Evolutionary conservation across 2,797 vertebrate genomes (phyloP), one percentile per base, ranked within the genome.

Genomic region (Odontamblyopus rebecca): DNA sequence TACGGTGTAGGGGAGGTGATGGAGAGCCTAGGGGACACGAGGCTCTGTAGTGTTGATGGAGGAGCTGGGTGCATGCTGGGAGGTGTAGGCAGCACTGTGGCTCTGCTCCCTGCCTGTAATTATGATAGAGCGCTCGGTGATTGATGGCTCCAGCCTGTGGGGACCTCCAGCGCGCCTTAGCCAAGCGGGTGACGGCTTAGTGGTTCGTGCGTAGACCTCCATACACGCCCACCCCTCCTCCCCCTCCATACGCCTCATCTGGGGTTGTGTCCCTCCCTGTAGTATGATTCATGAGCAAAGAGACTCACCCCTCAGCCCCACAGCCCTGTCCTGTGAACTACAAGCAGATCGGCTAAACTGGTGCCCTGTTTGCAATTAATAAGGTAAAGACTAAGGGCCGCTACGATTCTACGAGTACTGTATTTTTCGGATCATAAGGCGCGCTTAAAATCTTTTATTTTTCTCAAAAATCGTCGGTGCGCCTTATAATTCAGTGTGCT

Each of bases 231-330:
- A 77, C 73, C 77, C 80, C 30, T 35, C 29, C 16, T 5, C 66
- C 3, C 76, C 63, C 74, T 74, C 75, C 76, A 64, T 64, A 75
- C 82, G 77, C 74, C 83, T 88, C 81, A 74, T 82, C 75, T 61
- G 80, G 78, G 61, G 82, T 87, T 77, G 63, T 78, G 71, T 83
- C 86, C 88, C 83, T 74, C 87, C 87, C 82, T 73, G 77, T 87
- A 87, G 81, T 71, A 81, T 93, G 90, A 93, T 93, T 93, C 91
- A 92, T 90, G 90, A 89, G 88, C 76, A 6, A 67, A 67, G 68
- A 80, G 76, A 82, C 82, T 80, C 74, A 77, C 71, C 64, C 68
- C 77, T 89, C 85, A 93, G 90, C 91, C 75, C 11, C 81, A 68
- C 79, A 74, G 76, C 79, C 88, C 81, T 74, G 82, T 82, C 85